These are phyloP conservation scores for Scolopax bukidnonensis DNA, from an alignment of 2,797 vertebrate genomes.

Conservation along the genomic window DNA sequence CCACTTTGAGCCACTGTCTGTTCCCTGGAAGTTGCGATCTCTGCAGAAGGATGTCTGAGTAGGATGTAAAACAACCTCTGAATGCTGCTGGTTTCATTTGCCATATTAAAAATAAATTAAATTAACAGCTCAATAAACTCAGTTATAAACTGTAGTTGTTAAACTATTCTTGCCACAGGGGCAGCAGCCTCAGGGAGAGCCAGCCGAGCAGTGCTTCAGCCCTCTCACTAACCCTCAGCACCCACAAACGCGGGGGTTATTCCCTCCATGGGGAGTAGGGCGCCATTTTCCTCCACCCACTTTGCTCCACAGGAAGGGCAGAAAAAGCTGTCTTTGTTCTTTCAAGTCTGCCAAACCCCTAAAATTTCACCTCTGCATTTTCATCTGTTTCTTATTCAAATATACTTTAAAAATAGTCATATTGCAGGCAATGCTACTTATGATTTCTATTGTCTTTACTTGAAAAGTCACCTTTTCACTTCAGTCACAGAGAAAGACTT, in stretches of 20 bases:
- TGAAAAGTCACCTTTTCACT: background rate
- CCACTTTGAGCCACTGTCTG: background rate
- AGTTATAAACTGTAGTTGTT: background rate
- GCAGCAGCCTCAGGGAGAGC: background rate
- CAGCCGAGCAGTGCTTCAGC: background rate
- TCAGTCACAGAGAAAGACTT: background rate
- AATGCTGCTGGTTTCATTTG: background rate
- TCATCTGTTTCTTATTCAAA: background rate
- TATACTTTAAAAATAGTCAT: background rate
- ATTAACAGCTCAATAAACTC: conserved; percentile 7
- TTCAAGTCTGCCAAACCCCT: background rate
- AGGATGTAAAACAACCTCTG: background rate
- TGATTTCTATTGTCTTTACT: background rate
- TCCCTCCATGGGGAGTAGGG: background rate
- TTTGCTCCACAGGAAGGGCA: background rate
- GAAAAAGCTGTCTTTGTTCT: background rate
- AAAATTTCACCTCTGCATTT: background rate
- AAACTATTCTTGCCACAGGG: background rate
- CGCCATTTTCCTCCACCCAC: background rate
- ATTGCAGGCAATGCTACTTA: background rate
- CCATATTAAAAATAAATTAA: conserved; percentile 24
- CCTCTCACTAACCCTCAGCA: background rate
- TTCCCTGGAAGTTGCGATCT: background rate
- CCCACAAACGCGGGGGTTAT: accelerated
- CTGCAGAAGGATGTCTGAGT: background rate